phyloP scores from a whole-genome alignment of 1,140 invertebrate genomes.

The Hyphantria cunea region DNA sequence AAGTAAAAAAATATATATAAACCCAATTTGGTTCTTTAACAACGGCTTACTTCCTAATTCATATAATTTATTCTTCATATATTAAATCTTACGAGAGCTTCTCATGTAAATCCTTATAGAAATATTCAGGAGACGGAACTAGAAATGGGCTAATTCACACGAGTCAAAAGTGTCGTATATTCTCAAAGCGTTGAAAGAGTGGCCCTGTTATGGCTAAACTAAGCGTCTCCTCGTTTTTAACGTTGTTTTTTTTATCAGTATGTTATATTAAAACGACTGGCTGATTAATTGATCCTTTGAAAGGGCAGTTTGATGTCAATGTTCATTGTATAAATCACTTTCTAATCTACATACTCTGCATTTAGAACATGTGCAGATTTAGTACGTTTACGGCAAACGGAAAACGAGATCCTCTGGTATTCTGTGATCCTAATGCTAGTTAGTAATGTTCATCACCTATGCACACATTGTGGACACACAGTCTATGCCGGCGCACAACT shows the following conservation, averaged over 20 bases:
- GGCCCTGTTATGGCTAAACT: background rate
- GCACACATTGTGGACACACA: slow-evolving; percentile 2
- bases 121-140: slow-evolving; percentile 2
- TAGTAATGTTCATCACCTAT: background rate
- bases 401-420: too few relatives aligned
- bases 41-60: background rate
- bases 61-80: slow-evolving; percentile 11
- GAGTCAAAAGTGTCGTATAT: slow-evolving; percentile 3
- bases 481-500: background rate
- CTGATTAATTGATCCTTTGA: too few relatives aligned
- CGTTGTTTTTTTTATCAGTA: too few relatives aligned
- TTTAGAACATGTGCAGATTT: too few relatives aligned
- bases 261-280: slow-evolving; percentile 1
- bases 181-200: slow-evolving; percentile 9
- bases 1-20: too few relatives aligned
- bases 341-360: too few relatives aligned
- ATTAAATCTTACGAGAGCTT: background rate
- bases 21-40: slow-evolving; percentile 1
- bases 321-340: too few relatives aligned
- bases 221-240: background rate
- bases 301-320: too few relatives aligned
- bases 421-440: too few relatives aligned
- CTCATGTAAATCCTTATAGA: slow-evolving; percentile 14
- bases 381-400: too few relatives aligned
- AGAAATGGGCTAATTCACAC: background rate